Evolutionary conservation across 2,113 vertebrate species (phyloP).

Genomic region (Phalacrocorax pelagicus): DNA sequence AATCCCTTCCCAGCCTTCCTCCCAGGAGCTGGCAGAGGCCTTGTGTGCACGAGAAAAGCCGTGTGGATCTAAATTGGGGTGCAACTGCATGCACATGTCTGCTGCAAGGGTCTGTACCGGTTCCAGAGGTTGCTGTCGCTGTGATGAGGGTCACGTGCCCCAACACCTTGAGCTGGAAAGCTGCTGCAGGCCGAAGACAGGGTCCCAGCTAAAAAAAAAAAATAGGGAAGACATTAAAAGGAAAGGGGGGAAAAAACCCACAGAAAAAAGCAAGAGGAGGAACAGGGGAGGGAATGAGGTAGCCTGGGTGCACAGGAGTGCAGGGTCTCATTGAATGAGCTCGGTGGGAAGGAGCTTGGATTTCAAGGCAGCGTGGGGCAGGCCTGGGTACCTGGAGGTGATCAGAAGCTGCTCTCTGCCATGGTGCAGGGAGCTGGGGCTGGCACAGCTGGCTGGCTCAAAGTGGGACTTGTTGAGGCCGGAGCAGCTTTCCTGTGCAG

Average conservation of each 20-base stretch:
- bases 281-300: not conserved
- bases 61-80: not conserved
- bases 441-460: not conserved
- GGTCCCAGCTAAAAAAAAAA: not conserved
- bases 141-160: not conserved
- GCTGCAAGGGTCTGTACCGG: not conserved
- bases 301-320: not conserved
- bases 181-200: not conserved
- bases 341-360: not conserved
- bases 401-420: not conserved
- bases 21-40: not conserved
- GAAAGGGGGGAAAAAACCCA: fast-evolving
- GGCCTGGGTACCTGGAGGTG: not conserved
- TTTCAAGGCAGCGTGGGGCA: not conserved
- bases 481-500: not conserved
- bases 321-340: not conserved
- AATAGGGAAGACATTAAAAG: not conserved
- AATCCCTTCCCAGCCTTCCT: conserved; percentile 4
- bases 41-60: not conserved
- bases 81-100: not conserved
- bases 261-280: not conserved
- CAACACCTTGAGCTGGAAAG: not conserved
- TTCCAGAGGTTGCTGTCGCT: not conserved
- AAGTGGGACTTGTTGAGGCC: not conserved
- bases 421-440: not conserved